These are phyloP conservation scores for Sycobia sp. DNA, from an alignment of 1,140 invertebrate species.

Conservation along the genomic window DNA sequence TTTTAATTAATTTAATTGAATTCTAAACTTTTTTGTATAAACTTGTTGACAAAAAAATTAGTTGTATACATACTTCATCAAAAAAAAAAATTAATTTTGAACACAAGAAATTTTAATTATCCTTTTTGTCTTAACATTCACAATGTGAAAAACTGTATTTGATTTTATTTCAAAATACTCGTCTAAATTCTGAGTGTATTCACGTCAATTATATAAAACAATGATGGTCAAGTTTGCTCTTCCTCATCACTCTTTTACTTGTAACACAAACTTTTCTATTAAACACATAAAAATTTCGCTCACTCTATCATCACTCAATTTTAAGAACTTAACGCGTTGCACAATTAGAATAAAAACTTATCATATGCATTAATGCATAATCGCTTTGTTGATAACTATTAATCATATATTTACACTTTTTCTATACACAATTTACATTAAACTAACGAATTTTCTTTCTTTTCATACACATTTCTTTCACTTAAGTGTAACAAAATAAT, in stretches of 20 bases:
- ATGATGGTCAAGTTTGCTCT: no score
- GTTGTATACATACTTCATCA: constrained; percentile 25
- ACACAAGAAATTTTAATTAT: constrained; percentile 3
- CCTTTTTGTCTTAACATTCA: constrained; percentile 2
- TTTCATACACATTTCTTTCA: background rate
- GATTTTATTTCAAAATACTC: no score
- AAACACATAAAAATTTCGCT: constrained; percentile 11
- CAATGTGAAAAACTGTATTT: constrained; percentile 3
- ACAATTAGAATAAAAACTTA: background rate
- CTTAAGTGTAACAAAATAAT: constrained; percentile 4
- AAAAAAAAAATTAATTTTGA: constrained; percentile 9
- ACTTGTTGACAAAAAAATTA: constrained; percentile 12
- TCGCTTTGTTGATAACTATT: background rate
- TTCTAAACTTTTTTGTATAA: background rate
- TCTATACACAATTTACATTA: constrained; percentile 2
- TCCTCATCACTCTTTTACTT: background rate
- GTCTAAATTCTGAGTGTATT: no score
- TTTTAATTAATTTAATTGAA: no score
- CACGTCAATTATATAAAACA: no score
- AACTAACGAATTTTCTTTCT: background rate
- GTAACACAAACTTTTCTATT: constrained; percentile 13
- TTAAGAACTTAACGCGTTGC: background rate
- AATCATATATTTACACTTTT: constrained; percentile 6
- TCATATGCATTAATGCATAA: background rate
- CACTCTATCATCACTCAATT: constrained; percentile 12